A percentile compares a stretch with the other conserved stretches of the same genome.
phyloP scores from a whole-genome alignment of 1,140 invertebrate genomes.

The Scylla paramamosain region DNA sequence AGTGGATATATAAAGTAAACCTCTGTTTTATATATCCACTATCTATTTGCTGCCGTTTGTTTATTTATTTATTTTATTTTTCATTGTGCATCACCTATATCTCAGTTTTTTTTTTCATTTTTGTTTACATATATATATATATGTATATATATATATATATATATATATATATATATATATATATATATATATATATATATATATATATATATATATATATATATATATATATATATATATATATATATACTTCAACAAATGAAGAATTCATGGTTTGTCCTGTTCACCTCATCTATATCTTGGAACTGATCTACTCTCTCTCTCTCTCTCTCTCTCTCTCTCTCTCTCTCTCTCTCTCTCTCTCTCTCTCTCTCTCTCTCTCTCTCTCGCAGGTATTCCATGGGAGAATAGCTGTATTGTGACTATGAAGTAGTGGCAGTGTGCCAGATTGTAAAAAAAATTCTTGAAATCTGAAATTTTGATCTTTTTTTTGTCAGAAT shows the following conservation, averaged over 20 bases:
- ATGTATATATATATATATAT: background rate
- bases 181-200: constrained; percentile 14
- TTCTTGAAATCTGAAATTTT: background rate
- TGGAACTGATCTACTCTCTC: background rate
- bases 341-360: constrained; percentile 33
- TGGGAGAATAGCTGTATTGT: background rate
- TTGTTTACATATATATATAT: background rate
- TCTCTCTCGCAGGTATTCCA: background rate
- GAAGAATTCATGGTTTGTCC: background rate
- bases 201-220: background rate
- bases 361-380: background rate
- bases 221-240: background rate
- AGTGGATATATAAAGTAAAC: no score
- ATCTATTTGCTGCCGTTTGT: no score
- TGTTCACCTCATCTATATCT: no score
- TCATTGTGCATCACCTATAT: no score
- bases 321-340: constrained; percentile 38
- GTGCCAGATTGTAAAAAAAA: background rate
- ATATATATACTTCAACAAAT: background rate
- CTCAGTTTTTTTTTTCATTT: no score
- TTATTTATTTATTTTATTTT: no score
- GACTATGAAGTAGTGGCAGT: background rate
- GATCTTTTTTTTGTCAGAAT: background rate
- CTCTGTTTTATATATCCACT: no score
- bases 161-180: background rate